Evolutionary conservation across 2,113 vertebrate species (phyloP).

Genomic region (Rhizomys pruinosus): DNA sequence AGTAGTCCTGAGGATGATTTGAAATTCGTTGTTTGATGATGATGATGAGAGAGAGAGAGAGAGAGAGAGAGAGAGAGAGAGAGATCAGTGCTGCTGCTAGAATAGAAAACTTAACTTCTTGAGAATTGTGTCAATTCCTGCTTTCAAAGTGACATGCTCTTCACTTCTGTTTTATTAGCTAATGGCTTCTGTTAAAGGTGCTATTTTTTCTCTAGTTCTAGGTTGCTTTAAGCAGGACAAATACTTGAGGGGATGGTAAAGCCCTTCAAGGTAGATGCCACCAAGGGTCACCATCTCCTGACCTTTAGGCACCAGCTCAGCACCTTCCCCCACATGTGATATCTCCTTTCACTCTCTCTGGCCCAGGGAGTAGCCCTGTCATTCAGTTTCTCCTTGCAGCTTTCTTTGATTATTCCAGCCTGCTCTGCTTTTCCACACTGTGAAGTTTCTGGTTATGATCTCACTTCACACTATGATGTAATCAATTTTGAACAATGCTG

Average conservation of each 20-base stretch:
- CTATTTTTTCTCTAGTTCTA: background rate
- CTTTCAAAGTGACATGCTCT: slow-evolving; percentile 34
- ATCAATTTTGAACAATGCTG: background rate
- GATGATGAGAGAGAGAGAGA: background rate
- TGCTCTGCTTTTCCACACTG: background rate
- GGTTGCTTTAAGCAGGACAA: background rate
- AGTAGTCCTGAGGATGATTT: background rate
- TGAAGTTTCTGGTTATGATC: background rate
- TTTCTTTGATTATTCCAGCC: background rate
- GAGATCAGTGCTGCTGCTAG: background rate
- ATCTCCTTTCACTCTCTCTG: background rate
- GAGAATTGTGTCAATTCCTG: background rate
- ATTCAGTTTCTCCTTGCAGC: background rate
- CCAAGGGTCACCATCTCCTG: background rate
- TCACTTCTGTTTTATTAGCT: slow-evolving; percentile 49
- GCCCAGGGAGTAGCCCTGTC: background rate
- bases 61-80: background rate
- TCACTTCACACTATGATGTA: background rate
- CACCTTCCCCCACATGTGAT: background rate
- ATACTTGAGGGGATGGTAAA: background rate
- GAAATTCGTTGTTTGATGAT: slow-evolving; percentile 35
- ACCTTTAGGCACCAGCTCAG: background rate
- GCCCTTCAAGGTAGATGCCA: background rate
- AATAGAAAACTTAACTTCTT: slow-evolving; percentile 35
- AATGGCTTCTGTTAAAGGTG: background rate